phyloP scores from a whole-genome alignment of 2,113 vertebrate genomes.

The Sapajus apella region DNA sequence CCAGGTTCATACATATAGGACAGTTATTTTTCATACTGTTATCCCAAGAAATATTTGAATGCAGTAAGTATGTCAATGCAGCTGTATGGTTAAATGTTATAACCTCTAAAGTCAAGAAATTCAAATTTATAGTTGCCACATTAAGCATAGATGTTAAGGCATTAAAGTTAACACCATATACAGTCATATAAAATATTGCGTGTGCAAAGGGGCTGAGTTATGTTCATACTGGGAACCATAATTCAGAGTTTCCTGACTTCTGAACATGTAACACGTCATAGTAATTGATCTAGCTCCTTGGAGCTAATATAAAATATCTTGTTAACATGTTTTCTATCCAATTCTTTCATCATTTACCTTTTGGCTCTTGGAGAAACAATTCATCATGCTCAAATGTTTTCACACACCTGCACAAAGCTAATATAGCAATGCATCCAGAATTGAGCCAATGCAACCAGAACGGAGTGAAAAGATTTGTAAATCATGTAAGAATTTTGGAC shows the following conservation, averaged over 20 bases:
- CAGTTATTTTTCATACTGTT: slow-evolving; percentile 56
- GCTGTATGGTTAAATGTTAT: slow-evolving; percentile 62
- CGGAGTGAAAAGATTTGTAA: slow-evolving; percentile 39
- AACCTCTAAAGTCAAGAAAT: slow-evolving; percentile 79
- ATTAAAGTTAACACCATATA: slow-evolving; percentile 81
- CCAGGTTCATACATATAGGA: not conserved
- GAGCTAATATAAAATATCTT: slow-evolving; percentile 80
- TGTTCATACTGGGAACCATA: slow-evolving; percentile 78
- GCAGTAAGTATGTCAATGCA: slow-evolving; percentile 54
- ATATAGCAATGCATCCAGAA: not conserved
- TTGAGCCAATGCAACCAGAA: not conserved
- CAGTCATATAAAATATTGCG: slow-evolving; percentile 79
- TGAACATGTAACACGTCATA: slow-evolving; percentile 80
- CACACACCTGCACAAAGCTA: slow-evolving; percentile 70
- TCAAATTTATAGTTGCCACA: slow-evolving; percentile 81
- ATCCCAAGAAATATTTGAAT: slow-evolving; percentile 52
- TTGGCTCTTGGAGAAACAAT: slow-evolving; percentile 75
- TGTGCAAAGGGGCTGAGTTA: slow-evolving; percentile 78
- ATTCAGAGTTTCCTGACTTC: slow-evolving; percentile 81
- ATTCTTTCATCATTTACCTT: slow-evolving; percentile 79
- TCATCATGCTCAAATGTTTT: slow-evolving; percentile 71
- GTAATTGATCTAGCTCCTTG: slow-evolving; percentile 79
- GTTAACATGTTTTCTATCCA: slow-evolving; percentile 79
- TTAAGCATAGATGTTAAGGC: slow-evolving; percentile 77
- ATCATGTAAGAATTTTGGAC: not conserved